phyloP scores from a whole-genome alignment of 2,888 invertebrate species.

The Aproaerema taeniolella region DNA sequence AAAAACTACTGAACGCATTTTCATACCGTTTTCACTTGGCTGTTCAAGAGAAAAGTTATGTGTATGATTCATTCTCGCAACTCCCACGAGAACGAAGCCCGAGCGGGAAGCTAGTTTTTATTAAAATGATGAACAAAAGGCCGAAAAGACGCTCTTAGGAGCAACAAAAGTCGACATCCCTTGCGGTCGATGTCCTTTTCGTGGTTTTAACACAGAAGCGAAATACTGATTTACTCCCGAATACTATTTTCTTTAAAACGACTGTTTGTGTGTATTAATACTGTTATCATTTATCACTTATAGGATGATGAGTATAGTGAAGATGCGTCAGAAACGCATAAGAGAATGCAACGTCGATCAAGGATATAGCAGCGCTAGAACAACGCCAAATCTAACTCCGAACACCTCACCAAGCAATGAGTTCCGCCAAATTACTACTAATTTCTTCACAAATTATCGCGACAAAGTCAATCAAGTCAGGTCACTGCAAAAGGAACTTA shows the following conservation, averaged over 20 bases:
- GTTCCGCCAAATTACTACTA: not conserved
- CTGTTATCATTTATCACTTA: too few species aligned
- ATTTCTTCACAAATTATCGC: too few species aligned
- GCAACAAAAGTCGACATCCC: constrained; percentile 57
- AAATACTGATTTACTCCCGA: constrained; percentile 24
- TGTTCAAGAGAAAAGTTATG: too few species aligned
- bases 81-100: too few species aligned
- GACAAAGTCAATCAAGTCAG: too few species aligned
- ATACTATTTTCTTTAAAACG: too few species aligned
- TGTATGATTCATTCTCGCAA: too few species aligned
- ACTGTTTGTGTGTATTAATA: too few species aligned
- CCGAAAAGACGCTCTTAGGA: constrained; percentile 46
- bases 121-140: constrained; percentile 55
- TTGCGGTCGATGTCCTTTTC: constrained; percentile 35
- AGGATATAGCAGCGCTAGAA: constrained; percentile 60
- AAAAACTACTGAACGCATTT: too few species aligned
- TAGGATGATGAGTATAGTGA: constrained; percentile 68
- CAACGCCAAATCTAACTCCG: constrained; percentile 38
- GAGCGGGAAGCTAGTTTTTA: too few species aligned
- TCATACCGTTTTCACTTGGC: too few species aligned
- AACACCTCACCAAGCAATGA: not conserved
- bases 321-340: constrained; percentile 44
- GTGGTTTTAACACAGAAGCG: constrained; percentile 67
- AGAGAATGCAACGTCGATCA: constrained; percentile 43
- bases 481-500: too few species aligned